phyloP scores from a whole-genome alignment of 2,113 vertebrate genomes.

The Callocephalon fimbriatum region DNA sequence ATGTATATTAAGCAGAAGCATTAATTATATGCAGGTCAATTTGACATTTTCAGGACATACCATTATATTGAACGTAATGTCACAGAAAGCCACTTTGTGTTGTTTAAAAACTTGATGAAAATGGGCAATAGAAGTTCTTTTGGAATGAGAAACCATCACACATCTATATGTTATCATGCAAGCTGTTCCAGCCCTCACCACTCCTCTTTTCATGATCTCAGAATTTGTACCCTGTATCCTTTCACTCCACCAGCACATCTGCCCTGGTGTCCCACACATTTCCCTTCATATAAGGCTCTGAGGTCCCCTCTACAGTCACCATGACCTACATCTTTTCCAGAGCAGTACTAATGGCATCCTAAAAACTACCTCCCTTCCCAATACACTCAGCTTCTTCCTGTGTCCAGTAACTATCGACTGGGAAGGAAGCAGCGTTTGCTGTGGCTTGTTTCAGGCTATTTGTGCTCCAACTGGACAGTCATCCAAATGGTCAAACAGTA shows the following conservation, averaged over 20 bases:
- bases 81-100: background rate
- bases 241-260: background rate
- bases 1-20: background rate
- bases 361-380: background rate
- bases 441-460: background rate
- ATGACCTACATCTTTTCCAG: background rate
- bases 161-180: background rate
- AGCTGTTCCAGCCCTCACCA: background rate
- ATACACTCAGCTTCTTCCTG: background rate
- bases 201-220: background rate
- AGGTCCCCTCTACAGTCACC: background rate
- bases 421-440: background rate
- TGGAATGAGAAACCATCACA: background rate
- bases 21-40: background rate
- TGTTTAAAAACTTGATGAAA: background rate
- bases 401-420: too few relatives aligned
- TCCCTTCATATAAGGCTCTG: rapidly evolving
- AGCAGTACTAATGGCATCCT: background rate
- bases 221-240: background rate
- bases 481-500: background rate
- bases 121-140: background rate
- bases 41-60: background rate
- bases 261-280: background rate
- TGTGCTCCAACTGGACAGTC: background rate
- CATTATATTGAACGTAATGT: background rate